These are phyloP conservation scores for Sciaenops ocellatus DNA, from an alignment of 2,797 vertebrate species.

Conservation along the genomic window DNA sequence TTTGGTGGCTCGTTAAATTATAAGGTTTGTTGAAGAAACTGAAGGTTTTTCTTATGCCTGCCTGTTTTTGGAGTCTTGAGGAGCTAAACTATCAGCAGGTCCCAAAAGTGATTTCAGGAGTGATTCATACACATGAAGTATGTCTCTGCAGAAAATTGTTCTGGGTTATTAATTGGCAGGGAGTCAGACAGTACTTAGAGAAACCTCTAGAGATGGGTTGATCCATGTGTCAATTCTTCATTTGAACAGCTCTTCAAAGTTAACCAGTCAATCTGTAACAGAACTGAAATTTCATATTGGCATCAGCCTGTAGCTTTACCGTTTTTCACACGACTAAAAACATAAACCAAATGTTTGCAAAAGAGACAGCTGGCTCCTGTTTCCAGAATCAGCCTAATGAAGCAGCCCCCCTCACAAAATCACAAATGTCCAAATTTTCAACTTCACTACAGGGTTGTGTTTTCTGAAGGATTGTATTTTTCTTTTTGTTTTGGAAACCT, in stretches of 20 bases:
- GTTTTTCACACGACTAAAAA: constrained; percentile 7
- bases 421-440: not conserved
- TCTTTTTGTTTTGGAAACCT: not conserved
- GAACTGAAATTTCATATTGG: constrained; percentile 23
- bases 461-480: too few species aligned
- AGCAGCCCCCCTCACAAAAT: not conserved
- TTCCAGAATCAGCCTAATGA: not conserved
- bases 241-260: constrained; percentile 71
- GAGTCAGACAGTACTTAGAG: constrained; percentile 64
- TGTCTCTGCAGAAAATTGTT: constrained; percentile 62
- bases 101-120: constrained; percentile 52
- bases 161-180: constrained; percentile 73
- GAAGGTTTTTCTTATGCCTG: constrained; percentile 4
- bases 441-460: not conserved
- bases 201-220: constrained; percentile 61
- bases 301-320: not conserved
- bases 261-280: constrained; percentile 52
- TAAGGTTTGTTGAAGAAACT: not conserved
- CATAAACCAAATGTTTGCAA: constrained; percentile 3
- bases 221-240: constrained; percentile 74
- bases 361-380: not conserved
- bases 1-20: not conserved
- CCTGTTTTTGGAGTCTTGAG: constrained; percentile 29
- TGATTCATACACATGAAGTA: constrained; percentile 68
- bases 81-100: constrained; percentile 52